phyloP scores from a whole-genome alignment of 2,888 invertebrate species.

The Aricia artaxerxes region DNA sequence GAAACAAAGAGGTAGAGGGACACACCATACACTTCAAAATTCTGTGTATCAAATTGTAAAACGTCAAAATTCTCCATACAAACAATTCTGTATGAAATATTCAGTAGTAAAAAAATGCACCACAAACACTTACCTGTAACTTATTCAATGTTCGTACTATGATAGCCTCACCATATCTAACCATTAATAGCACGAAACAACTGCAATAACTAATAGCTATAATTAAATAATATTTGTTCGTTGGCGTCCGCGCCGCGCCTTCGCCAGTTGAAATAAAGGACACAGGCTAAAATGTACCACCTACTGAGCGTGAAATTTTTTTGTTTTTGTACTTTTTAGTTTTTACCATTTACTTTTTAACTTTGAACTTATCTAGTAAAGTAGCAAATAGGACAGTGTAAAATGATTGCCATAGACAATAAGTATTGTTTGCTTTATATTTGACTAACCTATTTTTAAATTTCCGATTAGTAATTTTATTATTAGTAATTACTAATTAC shows the following conservation, averaged over 20 bases:
- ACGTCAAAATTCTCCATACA: neutral
- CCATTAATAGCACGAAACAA: slow-evolving; percentile 11
- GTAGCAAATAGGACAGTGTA: too few relatives aligned
- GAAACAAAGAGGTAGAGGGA: neutral
- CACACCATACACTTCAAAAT: neutral
- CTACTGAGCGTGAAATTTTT: neutral
- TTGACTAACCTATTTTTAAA: too few relatives aligned
- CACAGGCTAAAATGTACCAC: neutral
- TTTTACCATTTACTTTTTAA: neutral
- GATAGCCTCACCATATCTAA: slow-evolving; percentile 14
- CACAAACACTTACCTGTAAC: neutral
- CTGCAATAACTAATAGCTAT: slow-evolving; percentile 14
- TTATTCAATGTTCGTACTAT: neutral
- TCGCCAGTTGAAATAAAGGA: neutral
- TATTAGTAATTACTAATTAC: neutral
- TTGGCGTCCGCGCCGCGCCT: slow-evolving; percentile 20
- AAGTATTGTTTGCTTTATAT: too few relatives aligned
- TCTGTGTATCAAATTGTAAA: neutral
- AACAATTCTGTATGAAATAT: neutral
- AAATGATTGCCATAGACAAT: too few relatives aligned
- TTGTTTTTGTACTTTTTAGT: neutral
- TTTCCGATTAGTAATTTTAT: too few relatives aligned
- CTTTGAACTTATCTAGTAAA: neutral
- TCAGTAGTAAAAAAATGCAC: neutral
- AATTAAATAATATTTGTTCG: slow-evolving; percentile 16